Base-by-base conservation (phyloP, 2,888 invertebrate genomes). In the Orthonychiurus folsomi region DNA sequence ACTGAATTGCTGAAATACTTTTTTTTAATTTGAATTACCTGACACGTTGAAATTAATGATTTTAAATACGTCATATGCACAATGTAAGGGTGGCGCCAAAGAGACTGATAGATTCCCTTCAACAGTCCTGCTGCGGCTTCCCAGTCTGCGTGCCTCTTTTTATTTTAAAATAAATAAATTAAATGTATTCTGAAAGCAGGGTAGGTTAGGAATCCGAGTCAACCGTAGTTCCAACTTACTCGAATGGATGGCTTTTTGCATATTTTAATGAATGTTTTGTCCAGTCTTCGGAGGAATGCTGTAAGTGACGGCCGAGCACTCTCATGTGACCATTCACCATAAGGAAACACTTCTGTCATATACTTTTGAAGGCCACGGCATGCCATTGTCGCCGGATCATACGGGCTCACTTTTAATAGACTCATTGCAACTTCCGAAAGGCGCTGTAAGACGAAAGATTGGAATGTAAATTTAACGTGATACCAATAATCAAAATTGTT, bases 371-470 rank as follows among this genome's bases (percentile, higher is more conserved):
- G 80, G 0, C 96, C 96, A 37, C 90, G 84, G 73, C 96, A 96
- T 0, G 88, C 90, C 93, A 99, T 95, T 0, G 97, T 95, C 72
- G 89, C 88, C 0, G 95, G 90, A 79, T 99, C 99, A 78, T 97
- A 97, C 0, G 97, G 96, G 0, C 97, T 94, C 23, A 99, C 89
- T 80, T 99, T 99, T 21, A 99, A 81, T 20, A 99, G 80, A 12
- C 93, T 93, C 77, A 97, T 93, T 0, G 97, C 96, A 68, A 99
- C 91, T 74, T 99, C 99, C 1, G 96, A 94, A 60, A 99, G 79
- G 60, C 96, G 85, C 92, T 90, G 77, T 48, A 67, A 73, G 18
- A n/a, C n/a, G n/a, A n/a, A n/a, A n/a, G n/a, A n/a, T n/a, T n/a
- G n/a, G n/a, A 58, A 53, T 3, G 12, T 2, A 48, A 48, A 23